Evolutionary conservation across 2,113 vertebrate genomes (phyloP).

Genomic region (Hucho hucho): DNA sequence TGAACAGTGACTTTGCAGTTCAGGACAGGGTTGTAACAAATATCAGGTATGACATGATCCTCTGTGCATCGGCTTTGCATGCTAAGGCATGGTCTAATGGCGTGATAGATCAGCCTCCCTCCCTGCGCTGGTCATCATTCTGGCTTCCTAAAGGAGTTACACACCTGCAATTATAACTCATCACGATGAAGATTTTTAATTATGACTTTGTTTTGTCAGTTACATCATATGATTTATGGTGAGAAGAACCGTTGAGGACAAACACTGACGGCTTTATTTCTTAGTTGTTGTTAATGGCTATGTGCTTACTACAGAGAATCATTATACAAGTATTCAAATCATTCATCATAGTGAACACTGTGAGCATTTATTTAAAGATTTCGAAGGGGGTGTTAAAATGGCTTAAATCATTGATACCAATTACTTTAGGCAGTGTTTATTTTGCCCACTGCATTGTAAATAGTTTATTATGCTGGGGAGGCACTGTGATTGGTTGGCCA

Average conservation of each 20-base stretch:
- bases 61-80: not conserved
- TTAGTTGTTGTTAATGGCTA: constrained; percentile 8
- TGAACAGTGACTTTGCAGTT: no score
- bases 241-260: constrained; percentile 1
- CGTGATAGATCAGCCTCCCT: constrained; percentile 30
- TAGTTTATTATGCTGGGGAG: no score
- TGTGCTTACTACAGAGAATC: not conserved
- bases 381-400: constrained; percentile 10
- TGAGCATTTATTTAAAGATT: constrained; percentile 15
- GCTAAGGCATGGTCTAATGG: constrained; percentile 19
- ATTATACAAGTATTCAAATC: constrained; percentile 19
- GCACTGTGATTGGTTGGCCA: no score
- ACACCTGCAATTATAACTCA: not conserved
- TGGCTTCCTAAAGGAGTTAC: not conserved
- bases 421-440: not conserved
- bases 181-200: not conserved
- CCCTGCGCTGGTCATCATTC: constrained; percentile 4
- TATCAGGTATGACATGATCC: not conserved
- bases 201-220: not conserved
- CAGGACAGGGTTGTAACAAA: no score
- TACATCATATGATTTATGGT: constrained; percentile 29
- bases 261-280: constrained; percentile 12
- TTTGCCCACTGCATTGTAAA: no score
- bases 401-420: constrained; percentile 11
- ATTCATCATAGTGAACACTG: constrained; percentile 30